Percentiles rank a stretch among this genome's conserved stretches.
Conservation (phyloP, 1,140 invertebrate genomes). For the Drosophila orosa region DNA sequence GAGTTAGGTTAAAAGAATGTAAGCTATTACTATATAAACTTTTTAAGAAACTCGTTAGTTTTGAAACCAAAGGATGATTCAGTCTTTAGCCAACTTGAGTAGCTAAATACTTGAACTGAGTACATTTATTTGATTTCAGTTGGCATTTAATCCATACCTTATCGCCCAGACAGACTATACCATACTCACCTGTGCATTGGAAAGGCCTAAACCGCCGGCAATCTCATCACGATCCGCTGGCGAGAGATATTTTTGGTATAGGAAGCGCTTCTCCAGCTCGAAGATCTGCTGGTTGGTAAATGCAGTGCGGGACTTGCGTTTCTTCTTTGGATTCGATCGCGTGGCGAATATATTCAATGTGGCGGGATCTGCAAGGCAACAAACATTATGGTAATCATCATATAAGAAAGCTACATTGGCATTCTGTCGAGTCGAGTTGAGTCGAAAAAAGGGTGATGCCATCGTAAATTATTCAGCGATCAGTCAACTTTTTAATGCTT, state of each 20-base stretch:
- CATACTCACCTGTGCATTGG: conserved; percentile 92
- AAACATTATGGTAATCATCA: conserved; percentile 11
- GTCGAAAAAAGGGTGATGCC: conserved; percentile 32
- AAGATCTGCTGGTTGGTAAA: conserved; percentile 99
- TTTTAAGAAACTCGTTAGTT: too few species aligned
- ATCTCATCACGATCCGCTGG: conserved; percentile 98
- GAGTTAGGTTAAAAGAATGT: background rate
- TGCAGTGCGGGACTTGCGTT: conserved; percentile 98
- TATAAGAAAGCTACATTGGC: background rate
- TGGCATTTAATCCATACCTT: background rate
- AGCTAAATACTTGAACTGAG: background rate
- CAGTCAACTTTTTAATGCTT: conserved; percentile 50
- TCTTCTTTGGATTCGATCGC: conserved; percentile 97
- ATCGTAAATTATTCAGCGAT: conserved; percentile 46
- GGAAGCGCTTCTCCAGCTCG: conserved; percentile 98
- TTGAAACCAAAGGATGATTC: too few species aligned
- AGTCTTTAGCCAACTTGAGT: too few species aligned
- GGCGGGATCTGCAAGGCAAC: conserved; percentile 72
- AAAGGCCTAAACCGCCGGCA: conserved; percentile 95
- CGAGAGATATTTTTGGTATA: conserved; percentile 99
- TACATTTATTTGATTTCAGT: background rate
- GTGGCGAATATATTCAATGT: conserved; percentile 95
- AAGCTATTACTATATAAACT: background rate
- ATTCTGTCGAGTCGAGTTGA: background rate
- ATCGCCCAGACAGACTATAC: background rate